Percentiles rank a stretch among this genome's conserved stretches.
Conservation (phyloP, 2,113 vertebrate genomes). For the Syngnathus floridae region DNA sequence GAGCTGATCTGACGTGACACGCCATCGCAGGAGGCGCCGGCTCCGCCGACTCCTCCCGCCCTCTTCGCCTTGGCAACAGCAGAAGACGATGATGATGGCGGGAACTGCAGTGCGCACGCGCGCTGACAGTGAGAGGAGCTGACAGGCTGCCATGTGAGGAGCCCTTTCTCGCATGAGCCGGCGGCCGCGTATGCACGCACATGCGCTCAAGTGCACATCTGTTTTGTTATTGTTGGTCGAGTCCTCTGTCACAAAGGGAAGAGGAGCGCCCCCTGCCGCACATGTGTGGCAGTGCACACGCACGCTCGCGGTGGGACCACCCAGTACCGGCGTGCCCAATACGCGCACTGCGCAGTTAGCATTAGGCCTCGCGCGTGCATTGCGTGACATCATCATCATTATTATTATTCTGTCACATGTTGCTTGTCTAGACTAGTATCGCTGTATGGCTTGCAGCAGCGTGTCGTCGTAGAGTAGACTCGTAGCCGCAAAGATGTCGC, state of each 20-base stretch:
- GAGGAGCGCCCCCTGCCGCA: background rate
- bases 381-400: no score
- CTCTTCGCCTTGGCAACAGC: conserved; percentile 3
- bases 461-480: no score
- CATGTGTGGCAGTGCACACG: no score
- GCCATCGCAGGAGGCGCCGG: background rate
- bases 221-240: background rate
- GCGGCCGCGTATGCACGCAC: background rate
- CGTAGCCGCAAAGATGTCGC: no score
- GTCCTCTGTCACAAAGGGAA: background rate
- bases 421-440: no score
- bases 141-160: conserved; percentile 31
- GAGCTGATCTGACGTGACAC: background rate
- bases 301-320: no score
- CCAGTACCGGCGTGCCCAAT: no score
- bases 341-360: no score
- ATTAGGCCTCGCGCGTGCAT: no score
- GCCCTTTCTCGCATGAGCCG: conserved; percentile 32
- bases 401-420: no score
- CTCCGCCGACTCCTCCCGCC: background rate
- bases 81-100: background rate
- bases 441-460: no score
- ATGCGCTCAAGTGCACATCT: background rate
- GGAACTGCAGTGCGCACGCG: background rate
- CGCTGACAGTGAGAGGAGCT: conserved; percentile 18